These are phyloP conservation scores for Phyllotreta cruciferae DNA, from an alignment of 2,888 invertebrate species.

Conservation along the genomic window DNA sequence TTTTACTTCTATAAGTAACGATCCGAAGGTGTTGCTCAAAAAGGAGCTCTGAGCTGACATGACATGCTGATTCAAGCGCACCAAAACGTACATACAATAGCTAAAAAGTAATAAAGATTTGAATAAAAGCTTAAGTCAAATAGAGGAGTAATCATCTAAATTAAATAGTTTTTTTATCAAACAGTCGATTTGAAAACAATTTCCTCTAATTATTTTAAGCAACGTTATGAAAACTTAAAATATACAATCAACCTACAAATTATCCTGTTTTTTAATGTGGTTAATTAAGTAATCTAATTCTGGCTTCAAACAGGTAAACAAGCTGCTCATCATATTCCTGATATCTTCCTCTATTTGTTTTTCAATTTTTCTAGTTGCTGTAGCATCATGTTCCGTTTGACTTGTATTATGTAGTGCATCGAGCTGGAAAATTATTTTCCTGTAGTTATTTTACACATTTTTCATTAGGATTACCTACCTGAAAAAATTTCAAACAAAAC, in stretches of 20 bases:
- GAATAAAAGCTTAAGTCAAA: too few relatives aligned
- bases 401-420: conserved; percentile 64
- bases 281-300: conserved; percentile 87
- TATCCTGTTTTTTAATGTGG: conserved; percentile 86
- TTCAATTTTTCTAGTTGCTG: conserved; percentile 66
- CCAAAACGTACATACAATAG: conserved; percentile 93
- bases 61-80: conserved; percentile 90
- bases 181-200: too few relatives aligned
- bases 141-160: too few relatives aligned
- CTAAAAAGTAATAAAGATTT: conserved; percentile 60
- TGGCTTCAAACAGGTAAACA: conserved; percentile 87
- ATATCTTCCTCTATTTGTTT: conserved; percentile 81
- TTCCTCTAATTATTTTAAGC: neutral
- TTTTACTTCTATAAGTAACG: conserved; percentile 85
- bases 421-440: conserved; percentile 64
- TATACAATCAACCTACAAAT: conserved; percentile 73
- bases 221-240: neutral
- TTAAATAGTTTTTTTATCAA: too few relatives aligned
- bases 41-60: conserved; percentile 90
- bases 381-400: conserved; percentile 50
- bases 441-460: neutral
- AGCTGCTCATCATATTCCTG: conserved; percentile 83
- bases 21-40: conserved; percentile 86
- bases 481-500: conserved; percentile 92
- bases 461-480: conserved; percentile 54